phyloP scores from a whole-genome alignment of 2,113 vertebrate species.

The Recurvirostra avosetta region DNA sequence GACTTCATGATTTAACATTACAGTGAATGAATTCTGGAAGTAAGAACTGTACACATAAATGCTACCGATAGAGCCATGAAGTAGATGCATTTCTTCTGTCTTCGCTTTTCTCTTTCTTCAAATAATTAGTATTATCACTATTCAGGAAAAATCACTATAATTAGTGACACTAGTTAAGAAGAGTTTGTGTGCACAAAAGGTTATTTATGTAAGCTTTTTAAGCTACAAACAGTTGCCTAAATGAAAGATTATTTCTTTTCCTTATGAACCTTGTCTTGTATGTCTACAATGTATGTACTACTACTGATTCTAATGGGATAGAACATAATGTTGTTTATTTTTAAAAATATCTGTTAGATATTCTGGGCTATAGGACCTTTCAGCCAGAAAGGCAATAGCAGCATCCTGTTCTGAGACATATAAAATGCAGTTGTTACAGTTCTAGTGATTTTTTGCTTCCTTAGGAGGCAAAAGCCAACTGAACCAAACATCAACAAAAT shows the following conservation, averaged over 20 bases:
- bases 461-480: not conserved
- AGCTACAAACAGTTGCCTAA: not conserved
- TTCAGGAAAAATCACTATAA: not conserved
- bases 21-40: not conserved
- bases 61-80: not conserved
- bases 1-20: not conserved
- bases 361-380: not conserved
- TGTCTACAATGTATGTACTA: not conserved
- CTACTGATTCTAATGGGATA: not conserved
- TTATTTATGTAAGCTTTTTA: not conserved
- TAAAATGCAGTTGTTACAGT: not conserved
- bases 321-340: not conserved
- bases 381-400: not conserved
- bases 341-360: not conserved
- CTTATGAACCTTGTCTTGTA: not conserved
- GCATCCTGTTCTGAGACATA: not conserved
- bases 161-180: not conserved
- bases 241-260: not conserved
- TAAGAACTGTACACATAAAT: not conserved
- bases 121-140: not conserved
- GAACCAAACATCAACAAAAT: not conserved
- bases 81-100: not conserved
- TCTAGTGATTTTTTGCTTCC: not conserved
- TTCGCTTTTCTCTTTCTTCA: not conserved
- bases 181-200: not conserved